Base-by-base conservation (phyloP, 2,888 invertebrate species). In the Bedellia somnulentella region DNA sequence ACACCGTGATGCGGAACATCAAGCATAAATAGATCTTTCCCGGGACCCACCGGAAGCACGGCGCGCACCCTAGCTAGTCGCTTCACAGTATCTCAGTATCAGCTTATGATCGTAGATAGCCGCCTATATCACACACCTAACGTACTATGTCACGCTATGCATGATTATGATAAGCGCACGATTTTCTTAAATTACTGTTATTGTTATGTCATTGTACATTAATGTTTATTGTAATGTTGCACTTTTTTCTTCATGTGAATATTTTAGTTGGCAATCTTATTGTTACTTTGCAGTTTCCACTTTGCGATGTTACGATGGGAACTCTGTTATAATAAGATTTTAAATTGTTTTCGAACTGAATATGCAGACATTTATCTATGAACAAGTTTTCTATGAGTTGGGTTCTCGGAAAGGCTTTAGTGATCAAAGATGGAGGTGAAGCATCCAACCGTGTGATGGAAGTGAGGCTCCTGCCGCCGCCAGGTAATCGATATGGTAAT, bases 11-110 rank as follows among this genome's bases (percentile, higher is more conserved):
- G 73, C 73, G 73, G 71, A 61, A 71, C 75, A 71, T 68, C 54
- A 61, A 51, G 66, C 67, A 71, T 68, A 71, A 73, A 73, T 73
- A 75, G 56, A 61, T 75, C 75, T 75, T 75, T 75, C 73, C 64
- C 67, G 67, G 61, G 71, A 71, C 60, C 64, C 70, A 70, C 70
- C 60, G 68, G 70, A 60, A 55, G 66, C 63, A 61, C 52, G 52
- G 52, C 53, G 61, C 61, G 62, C 67, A 55, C 50, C 45, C 62
- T 73, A 75, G 71, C 38, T 73, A 75, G 71, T 45, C 57, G 73
- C 75, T 71, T 70, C 49, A 57, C 49, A 23, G 28, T 16, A 30
- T 32, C 29, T 25, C 23, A 24, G 12, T 15, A 42, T 40, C 40
- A 55, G 26, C 45, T 43, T 43, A 49, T 66, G 67, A 67, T 68